These are phyloP conservation scores for Campylorhamphus procurvoides DNA, from an alignment of 2,113 vertebrate species.

Conservation along the genomic window DNA sequence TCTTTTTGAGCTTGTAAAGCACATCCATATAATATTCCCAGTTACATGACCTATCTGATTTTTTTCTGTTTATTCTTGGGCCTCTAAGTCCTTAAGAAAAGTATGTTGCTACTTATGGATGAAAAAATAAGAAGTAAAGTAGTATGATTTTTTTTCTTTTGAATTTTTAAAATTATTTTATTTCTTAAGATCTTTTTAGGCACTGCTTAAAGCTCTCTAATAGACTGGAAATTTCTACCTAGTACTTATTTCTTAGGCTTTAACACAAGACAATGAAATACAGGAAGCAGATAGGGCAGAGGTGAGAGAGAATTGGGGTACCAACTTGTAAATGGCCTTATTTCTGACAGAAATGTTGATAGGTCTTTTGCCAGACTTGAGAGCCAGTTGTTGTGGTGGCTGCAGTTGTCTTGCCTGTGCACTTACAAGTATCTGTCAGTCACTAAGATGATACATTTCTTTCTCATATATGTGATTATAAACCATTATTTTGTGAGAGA, in stretches of 20 bases:
- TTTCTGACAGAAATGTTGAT: constrained; percentile 68
- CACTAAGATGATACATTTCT: constrained; percentile 60
- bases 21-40: neutral
- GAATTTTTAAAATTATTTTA: neutral
- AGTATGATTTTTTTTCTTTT: neutral
- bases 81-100: neutral
- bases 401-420: constrained; percentile 51
- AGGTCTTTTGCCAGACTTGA: constrained; percentile 57
- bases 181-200: neutral
- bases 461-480: constrained; percentile 65
- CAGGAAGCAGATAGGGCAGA: constrained; percentile 20
- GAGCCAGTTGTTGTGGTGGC: constrained; percentile 34
- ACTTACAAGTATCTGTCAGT: constrained; percentile 56
- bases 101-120: neutral
- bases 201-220: neutral
- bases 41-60: neutral
- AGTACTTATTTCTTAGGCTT: neutral
- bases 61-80: neutral
- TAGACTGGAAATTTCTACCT: neutral
- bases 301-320: constrained; percentile 17
- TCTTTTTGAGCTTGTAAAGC: neutral
- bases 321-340: constrained; percentile 61
- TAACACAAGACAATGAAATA: neutral
- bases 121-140: neutral
- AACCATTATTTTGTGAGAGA: constrained; percentile 71